Conservation (phyloP, 2,888 invertebrate species). For the Furcula furcula region DNA sequence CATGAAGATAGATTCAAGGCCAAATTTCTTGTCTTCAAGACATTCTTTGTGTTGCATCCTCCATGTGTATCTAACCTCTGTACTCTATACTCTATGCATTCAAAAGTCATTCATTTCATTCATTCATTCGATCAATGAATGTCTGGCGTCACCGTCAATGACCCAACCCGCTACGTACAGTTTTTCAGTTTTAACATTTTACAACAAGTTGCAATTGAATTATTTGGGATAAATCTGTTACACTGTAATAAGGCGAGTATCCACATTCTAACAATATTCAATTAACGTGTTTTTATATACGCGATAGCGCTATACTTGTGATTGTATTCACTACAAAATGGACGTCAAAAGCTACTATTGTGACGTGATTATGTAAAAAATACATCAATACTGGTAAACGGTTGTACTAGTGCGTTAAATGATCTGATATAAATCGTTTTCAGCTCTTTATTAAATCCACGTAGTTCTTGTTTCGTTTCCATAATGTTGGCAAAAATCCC, state of each 20-base stretch:
- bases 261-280: conserved; percentile 7
- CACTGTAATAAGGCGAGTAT: conserved; percentile 45
- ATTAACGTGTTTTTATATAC: conserved; percentile 2
- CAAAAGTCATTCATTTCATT: no score
- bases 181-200: conserved; percentile 47
- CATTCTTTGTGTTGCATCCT: no score
- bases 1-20: no score
- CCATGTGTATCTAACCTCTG: no score
- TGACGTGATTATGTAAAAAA: conserved; percentile 77
- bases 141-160: conserved; percentile 74
- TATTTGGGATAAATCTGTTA: conserved; percentile 29
- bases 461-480: conserved; percentile 15
- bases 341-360: conserved; percentile 72
- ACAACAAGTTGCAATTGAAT: conserved; percentile 26
- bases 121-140: no score
- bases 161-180: conserved; percentile 59
- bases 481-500: no score
- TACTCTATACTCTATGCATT: no score
- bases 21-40: no score
- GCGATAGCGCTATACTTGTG: conserved; percentile 21
- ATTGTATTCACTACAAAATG: conserved; percentile 67
- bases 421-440: background rate
- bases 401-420: conserved; percentile 10
- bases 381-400: conserved; percentile 26
- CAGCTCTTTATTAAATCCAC: background rate